These are phyloP conservation scores for Drosophila rufa DNA, from an alignment of 1,140 invertebrate species.

Conservation along the genomic window DNA sequence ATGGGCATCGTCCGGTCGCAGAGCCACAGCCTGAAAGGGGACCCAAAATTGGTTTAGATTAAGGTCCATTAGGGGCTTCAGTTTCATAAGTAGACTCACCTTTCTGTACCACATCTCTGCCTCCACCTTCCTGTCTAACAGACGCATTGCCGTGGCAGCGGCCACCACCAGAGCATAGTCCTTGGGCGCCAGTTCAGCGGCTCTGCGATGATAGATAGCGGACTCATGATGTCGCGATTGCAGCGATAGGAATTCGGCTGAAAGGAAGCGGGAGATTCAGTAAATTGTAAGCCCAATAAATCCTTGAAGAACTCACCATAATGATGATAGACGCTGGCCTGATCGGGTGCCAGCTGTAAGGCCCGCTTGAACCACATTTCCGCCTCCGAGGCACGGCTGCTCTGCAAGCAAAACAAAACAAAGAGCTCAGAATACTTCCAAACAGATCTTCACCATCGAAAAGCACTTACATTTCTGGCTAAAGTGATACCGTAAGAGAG, in stretches of 20 bases:
- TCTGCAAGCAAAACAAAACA: conserved; percentile 85
- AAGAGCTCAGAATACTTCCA: not conserved
- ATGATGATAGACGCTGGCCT: conserved; percentile 93
- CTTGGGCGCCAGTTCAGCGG: conserved; percentile 90
- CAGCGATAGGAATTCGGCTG: conserved; percentile 95
- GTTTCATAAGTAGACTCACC: conserved; percentile 86
- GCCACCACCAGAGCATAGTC: conserved; percentile 94
- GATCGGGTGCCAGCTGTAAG: conserved; percentile 91
- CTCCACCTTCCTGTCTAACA: conserved; percentile 90
- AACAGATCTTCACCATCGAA: too few species aligned
- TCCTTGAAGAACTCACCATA: conserved; percentile 88
- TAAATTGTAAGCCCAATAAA: not conserved
- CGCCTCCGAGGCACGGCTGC: conserved; percentile 92
- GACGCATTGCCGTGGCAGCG: conserved; percentile 93
- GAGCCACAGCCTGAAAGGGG: conserved; percentile 66
- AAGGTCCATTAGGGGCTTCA: not conserved
- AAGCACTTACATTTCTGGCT: conserved; percentile 92
- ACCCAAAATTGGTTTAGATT: not conserved
- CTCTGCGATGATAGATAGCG: conserved; percentile 91
- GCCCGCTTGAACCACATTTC: conserved; percentile 96
- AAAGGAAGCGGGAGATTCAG: conserved; percentile 12
- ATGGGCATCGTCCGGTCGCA: conserved; percentile 88
- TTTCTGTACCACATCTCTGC: conserved; percentile 94
- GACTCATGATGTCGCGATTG: conserved; percentile 92
- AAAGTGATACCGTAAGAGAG: conserved; percentile 96